Conservation (phyloP, 2,888 invertebrate species). For the Nysson spinosus region DNA sequence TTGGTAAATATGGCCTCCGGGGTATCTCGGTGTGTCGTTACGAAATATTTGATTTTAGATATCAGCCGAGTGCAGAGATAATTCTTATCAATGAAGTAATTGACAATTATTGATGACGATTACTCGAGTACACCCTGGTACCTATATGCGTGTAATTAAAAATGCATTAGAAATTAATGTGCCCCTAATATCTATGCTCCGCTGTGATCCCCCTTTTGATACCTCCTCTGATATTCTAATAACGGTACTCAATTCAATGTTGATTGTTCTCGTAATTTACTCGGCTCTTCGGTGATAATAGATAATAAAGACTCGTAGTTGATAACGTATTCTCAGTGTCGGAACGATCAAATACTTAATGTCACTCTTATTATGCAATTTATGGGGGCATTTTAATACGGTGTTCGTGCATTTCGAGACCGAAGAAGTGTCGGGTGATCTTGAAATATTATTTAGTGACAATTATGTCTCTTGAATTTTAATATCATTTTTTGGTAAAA, state of each 20-base stretch:
- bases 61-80: slow-evolving; percentile 7
- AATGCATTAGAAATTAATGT: slow-evolving; percentile 5
- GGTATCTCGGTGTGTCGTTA: not conserved
- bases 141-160: not conserved
- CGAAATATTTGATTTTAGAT: not conserved
- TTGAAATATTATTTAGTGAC: slow-evolving; percentile 30
- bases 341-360: slow-evolving; percentile 21
- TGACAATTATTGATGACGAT: not conserved
- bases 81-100: slow-evolving; percentile 15
- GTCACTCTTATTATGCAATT: slow-evolving; percentile 22
- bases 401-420: slow-evolving; percentile 33
- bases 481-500: slow-evolving; percentile 25
- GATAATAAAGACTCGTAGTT: not conserved
- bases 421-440: slow-evolving; percentile 15
- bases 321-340: slow-evolving; percentile 26
- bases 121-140: slow-evolving; percentile 1
- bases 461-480: slow-evolving; percentile 16
- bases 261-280: no score
- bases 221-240: no score
- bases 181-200: no score
- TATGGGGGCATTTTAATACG: slow-evolving; percentile 22
- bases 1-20: not conserved
- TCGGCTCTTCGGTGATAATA: no score
- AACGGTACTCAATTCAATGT: no score
- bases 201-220: no score